phyloP scores from a whole-genome alignment of 1,140 invertebrate species.

The Manduca sexta region DNA sequence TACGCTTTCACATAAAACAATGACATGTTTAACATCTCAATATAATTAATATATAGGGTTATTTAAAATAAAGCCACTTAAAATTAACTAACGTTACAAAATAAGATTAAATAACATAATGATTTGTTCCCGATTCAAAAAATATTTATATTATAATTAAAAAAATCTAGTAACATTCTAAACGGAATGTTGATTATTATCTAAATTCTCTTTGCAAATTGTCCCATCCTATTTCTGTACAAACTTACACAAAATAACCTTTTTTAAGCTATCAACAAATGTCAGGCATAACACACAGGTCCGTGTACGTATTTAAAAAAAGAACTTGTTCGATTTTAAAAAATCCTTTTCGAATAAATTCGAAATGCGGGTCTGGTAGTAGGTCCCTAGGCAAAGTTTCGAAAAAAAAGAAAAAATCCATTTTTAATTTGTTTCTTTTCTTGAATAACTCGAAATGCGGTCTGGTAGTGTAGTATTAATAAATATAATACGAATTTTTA shows the following conservation, averaged over 20 bases:
- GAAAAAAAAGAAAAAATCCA: too few relatives aligned
- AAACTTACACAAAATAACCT: conserved; percentile 69
- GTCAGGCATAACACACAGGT: conserved; percentile 56
- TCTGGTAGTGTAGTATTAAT: background rate
- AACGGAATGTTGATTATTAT: conserved; percentile 70
- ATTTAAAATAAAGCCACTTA: conserved; percentile 69
- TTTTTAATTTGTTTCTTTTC: too few relatives aligned
- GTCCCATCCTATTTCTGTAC: conserved; percentile 72
- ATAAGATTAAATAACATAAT: conserved; percentile 73
- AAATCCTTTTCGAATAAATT: background rate
- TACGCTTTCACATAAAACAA: conserved; percentile 69
- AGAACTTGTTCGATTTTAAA: conserved; percentile 50
- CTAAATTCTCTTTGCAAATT: conserved; percentile 72
- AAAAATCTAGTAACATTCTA: conserved; percentile 72
- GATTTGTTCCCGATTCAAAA: conserved; percentile 71
- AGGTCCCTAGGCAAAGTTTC: too few relatives aligned
- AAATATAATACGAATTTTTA: too few relatives aligned
- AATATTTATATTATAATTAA: conserved; percentile 65
- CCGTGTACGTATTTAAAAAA: conserved; percentile 53
- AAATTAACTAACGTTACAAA: conserved; percentile 72
- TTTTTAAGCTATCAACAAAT: conserved; percentile 67
- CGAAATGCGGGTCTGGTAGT: conserved; percentile 58
- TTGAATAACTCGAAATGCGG: background rate
- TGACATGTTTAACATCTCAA: conserved; percentile 69
- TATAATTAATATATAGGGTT: conserved; percentile 63